Evolutionary conservation across 2,888 invertebrate genomes (phyloP), one percentile per base, ranked within the genome.

Genomic region (Apamea epomidion): DNA sequence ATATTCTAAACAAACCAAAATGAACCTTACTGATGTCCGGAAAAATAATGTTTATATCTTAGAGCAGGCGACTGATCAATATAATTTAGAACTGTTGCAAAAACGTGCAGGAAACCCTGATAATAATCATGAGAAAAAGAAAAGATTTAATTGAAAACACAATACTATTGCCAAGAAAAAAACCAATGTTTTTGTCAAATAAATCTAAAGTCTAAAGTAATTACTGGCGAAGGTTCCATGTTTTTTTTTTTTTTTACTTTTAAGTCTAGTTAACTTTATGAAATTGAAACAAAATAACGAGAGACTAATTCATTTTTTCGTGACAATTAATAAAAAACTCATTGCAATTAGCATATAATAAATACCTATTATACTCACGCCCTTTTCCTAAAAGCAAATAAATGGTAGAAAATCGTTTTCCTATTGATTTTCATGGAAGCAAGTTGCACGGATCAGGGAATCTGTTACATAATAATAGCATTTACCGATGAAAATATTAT

Each of bases 21-120:
- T 85, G 78, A 85, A 75, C 79, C 78, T 88, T 83, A 74, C 54
- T 77, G 73, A 71, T 87, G 76, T 81, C 54, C 54, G n/a, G 29
- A 79, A 74, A 80, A 75, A 77, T 60, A 37, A 80, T 74, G 37
- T 83, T 78, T 76, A 69, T 78, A 45, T 80, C 62, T 75, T 16
- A 8, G 69, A 73, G 42, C 64, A 82, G 74, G 45, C 45, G 68
- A 74, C 32, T 69, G 77, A 83, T 81, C 60, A 83, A 87, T 85
- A 80, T 86, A 79, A 83, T 88, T 69, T 75, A 76, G 54, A 60
- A 74, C 37, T 77, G 62, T 68, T 76, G 72, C 65, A 60, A 64
- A 76, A 80, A 68, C 69, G 65, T 78, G 64, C 45, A 64, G 72
- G 64, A 73, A 80, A 69, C 48, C 76, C 51, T 76, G 71, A 72